Base-by-base conservation (phyloP, 1,140 invertebrate species). In the Lerema accius region DNA sequence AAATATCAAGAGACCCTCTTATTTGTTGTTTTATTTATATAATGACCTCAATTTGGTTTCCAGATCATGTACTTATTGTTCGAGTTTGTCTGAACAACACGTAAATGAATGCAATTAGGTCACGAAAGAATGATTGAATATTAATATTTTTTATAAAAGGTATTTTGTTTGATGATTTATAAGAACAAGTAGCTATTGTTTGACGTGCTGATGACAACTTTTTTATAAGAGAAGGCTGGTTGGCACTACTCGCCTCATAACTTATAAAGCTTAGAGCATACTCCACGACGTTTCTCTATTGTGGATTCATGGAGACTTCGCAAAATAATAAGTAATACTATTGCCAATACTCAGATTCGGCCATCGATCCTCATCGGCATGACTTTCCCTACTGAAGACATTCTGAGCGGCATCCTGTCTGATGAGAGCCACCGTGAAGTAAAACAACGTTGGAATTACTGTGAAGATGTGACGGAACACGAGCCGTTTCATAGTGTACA, bases 291-390 rank as follows among this genome's bases (percentile, higher is more conserved):
- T n/a, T n/a, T n/a, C n/a, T n/a, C n/a, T n/a, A n/a, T n/a, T n/a
- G n/a, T n/a, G n/a, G n/a, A n/a, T n/a, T n/a, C n/a, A n/a, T n/a
- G n/a, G n/a, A n/a, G n/a, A n/a, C n/a, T n/a, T n/a, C n/a, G n/a
- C n/a, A n/a, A n/a, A 3, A 43, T 43, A 19, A 43, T 4, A 51
- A 14, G 17, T 53, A 6, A 15, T 28, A 13, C 0, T 40, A 50
- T 64, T 1, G 2, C 5, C 19, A 23, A 3, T n/a, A n/a, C 19
- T 23, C 66, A 89, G 86, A 78, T 89, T 4, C 73, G 84, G 13
- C 86, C 86, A 15, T 79, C 82, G 4, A 77, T 83, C 45, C 63
- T 89, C 5, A 79, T 83, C n/a, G 78, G 80, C 11, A 67, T 85
- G 56, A 68, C 78, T 23, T 84, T 89, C 51, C 63, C 81, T 0